phyloP scores from a whole-genome alignment of 2,797 vertebrate genomes.

The Amazonetta brasiliensis region DNA sequence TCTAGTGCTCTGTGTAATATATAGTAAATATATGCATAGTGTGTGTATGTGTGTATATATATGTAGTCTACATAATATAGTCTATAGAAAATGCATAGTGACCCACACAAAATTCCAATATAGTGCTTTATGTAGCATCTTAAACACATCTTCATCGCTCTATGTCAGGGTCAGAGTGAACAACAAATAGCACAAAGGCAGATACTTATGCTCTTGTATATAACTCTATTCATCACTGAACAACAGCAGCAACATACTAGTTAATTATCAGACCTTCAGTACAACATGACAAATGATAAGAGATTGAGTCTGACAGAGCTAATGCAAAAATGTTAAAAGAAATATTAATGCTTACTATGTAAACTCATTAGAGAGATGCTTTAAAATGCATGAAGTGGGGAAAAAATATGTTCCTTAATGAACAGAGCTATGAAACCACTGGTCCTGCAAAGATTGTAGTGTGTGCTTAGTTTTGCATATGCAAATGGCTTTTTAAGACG shows the following conservation, averaged over 20 bases:
- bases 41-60: not conserved
- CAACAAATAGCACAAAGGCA: not conserved
- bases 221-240: not conserved
- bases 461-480: not conserved
- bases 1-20: not conserved
- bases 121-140: not conserved
- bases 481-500: not conserved
- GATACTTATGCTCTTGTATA: not conserved
- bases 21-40: not conserved
- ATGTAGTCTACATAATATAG: not conserved
- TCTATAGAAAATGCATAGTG: not conserved
- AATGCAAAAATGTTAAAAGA: constrained; percentile 29
- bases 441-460: not conserved
- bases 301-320: not conserved
- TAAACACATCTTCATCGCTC: accelerated
- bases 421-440: not conserved
- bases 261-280: not conserved
- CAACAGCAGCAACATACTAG: not conserved
- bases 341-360: constrained; percentile 1
- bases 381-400: constrained; percentile 25
- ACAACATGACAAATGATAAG: not conserved
- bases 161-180: not conserved
- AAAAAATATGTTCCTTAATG: not conserved
- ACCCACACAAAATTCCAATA: no score
- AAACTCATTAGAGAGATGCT: constrained; percentile 25